Evolutionary conservation across 2,888 invertebrate genomes (phyloP).

Genomic region (Andrena marginata): DNA sequence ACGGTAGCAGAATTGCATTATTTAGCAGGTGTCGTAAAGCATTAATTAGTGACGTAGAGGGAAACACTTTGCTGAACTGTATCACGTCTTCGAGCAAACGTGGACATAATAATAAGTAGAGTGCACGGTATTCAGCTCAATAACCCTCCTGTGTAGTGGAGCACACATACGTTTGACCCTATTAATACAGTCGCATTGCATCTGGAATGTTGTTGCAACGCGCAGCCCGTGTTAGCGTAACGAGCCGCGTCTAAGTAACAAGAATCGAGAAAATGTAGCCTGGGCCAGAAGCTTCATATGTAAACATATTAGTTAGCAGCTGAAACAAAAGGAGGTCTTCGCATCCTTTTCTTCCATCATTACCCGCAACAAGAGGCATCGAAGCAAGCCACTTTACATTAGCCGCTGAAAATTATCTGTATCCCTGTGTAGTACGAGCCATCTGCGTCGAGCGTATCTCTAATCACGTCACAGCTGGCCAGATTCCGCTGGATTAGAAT

Average conservation of each 20-base stretch:
- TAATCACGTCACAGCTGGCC: conserved; percentile 6
- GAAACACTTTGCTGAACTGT: conserved; percentile 21
- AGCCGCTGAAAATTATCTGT: neutral
- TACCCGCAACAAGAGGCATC: too few relatives aligned
- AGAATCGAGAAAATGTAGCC: neutral
- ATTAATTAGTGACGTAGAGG: conserved; percentile 19
- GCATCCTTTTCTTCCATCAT: too few relatives aligned
- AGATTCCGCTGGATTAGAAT: neutral
- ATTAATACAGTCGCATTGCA: neutral
- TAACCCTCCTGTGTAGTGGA: neutral
- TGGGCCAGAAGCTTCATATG: too few relatives aligned
- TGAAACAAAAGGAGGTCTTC: too few relatives aligned
- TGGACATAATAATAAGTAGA: conserved; percentile 32
- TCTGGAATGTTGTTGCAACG: neutral
- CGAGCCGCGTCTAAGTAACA: neutral
- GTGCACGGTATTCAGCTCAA: neutral
- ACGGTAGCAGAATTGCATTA: conserved; percentile 1
- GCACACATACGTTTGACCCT: neutral
- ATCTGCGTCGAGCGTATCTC: conserved; percentile 2
- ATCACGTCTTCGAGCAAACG: conserved; percentile 23
- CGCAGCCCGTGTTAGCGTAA: neutral
- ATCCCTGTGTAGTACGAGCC: too few relatives aligned
- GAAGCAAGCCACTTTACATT: too few relatives aligned
- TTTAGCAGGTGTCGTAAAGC: conserved; percentile 20
- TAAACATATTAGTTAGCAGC: too few relatives aligned